Evolutionary conservation across 2,797 vertebrate species (phyloP).

Genomic region (Tragopan temminckii): DNA sequence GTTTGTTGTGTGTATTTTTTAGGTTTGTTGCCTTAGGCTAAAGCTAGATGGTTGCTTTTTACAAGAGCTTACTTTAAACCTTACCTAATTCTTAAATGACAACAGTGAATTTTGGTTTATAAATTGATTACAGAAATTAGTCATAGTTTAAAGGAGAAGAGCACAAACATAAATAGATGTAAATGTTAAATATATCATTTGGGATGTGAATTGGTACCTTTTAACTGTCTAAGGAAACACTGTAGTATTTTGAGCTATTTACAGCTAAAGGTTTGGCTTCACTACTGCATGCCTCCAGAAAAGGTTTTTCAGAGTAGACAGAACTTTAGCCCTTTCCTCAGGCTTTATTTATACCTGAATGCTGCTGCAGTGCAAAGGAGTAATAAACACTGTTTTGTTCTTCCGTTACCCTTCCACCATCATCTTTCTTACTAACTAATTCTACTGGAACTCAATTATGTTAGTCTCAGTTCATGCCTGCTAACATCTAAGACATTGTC

Average conservation of each 20-base stretch:
- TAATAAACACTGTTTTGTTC: background rate
- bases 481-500: background rate
- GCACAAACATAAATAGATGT: conserved; percentile 19
- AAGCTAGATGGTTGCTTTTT: conserved; percentile 40
- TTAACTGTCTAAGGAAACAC: background rate
- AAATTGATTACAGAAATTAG: conserved; percentile 57
- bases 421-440: background rate
- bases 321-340: background rate
- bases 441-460: background rate
- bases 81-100: conserved; percentile 35
- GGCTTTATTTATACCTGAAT: conserved; percentile 13
- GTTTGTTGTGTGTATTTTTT: conserved; percentile 38
- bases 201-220: conserved; percentile 26
- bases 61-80: conserved; percentile 38
- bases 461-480: background rate
- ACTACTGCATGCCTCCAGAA: background rate
- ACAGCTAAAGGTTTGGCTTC: background rate
- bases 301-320: background rate
- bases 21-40: conserved; percentile 37
- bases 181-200: conserved; percentile 12
- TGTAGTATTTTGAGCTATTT: conserved; percentile 35
- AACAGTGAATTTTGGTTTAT: conserved; percentile 34
- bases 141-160: conserved; percentile 13
- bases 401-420: background rate
- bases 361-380: background rate